Base-by-base conservation (phyloP, 1,140 invertebrate genomes). In the Melipona quadrifasciata region DNA sequence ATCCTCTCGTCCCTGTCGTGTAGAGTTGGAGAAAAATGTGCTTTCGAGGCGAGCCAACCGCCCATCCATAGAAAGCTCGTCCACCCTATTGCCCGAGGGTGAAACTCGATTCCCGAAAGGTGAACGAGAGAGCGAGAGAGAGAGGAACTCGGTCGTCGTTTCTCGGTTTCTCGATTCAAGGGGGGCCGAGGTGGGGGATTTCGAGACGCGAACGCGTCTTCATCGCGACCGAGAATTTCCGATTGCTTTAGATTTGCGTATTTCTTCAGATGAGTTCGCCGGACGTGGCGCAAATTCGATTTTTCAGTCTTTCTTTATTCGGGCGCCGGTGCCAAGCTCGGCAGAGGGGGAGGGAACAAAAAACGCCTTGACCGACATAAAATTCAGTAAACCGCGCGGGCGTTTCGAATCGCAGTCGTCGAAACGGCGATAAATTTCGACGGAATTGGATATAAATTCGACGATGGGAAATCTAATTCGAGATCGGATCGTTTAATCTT, bases 21-120 rank as follows among this genome's bases (percentile, higher is more conserved):
- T 80, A 84, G 82, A 68, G 31, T 80, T 83, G 70, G 80, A 86
- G 84, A 90, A 86, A 90, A 90, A 90, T 87, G 85, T 86, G 79
- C 87, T 88, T 89, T 79, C 87, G 89, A 84, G 61, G 64, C 73
- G 82, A 85, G 83, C 82, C 79, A 89, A 87, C 85, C 87, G 76
- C 71, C 87, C 85, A 89, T 88, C 86, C 77, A 80, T 85, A 73
- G 82, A 65, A 86, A 86, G 67, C 84, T 68, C 68, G 75, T 82
- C 72, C 87, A 86, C 85, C 87, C 39, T 31, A 64, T 73, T 58
- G 73, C 82, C 80, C 24, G 61, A 74, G 78, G 79, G 73, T n/a
- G 72, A 68, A 80, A 67, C 70, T 72, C 83, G 77, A 87, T 89
- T 89, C 87, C 70, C 85, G 70, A 82, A 71, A 86, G 77, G 81